phyloP scores from a whole-genome alignment of 2,888 invertebrate genomes.

The Allophyes oxyacanthae region DNA sequence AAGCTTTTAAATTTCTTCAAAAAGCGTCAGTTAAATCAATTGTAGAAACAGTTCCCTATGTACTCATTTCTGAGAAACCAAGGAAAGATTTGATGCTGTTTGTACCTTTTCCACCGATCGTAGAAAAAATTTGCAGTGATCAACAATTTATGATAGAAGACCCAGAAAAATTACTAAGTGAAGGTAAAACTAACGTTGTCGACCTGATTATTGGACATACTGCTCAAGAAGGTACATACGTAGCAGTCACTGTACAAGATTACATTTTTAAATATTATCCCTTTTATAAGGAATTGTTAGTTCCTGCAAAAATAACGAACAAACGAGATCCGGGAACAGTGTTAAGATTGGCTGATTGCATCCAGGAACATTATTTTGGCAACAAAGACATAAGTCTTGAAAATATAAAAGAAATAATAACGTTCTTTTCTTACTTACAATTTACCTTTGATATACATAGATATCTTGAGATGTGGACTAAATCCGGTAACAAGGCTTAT shows the following conservation, averaged over 20 bases:
- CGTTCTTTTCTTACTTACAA: constrained; percentile 32
- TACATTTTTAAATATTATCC: constrained; percentile 38
- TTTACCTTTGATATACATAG: constrained; percentile 47
- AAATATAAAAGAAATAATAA: constrained; percentile 41
- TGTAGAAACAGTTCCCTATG: constrained; percentile 17
- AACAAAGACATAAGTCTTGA: constrained; percentile 32
- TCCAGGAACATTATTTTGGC: constrained; percentile 54
- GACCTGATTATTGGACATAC: constrained; percentile 92
- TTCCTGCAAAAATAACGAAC: constrained; percentile 54
- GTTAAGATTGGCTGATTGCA: constrained; percentile 45
- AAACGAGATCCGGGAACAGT: constrained; percentile 30
- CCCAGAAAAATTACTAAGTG: constrained; percentile 44
- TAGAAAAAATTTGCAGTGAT: constrained; percentile 53
- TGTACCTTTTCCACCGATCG: constrained; percentile 49
- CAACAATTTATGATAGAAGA: constrained; percentile 53
- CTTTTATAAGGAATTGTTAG: constrained; percentile 43
- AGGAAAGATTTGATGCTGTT: constrained; percentile 11
- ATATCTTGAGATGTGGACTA: constrained; percentile 41
- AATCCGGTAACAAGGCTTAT: constrained; percentile 44
- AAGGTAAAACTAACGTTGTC: constrained; percentile 77
- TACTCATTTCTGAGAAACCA: constrained; percentile 18
- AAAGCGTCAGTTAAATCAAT: constrained; percentile 39
- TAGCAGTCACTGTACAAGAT: constrained; percentile 1
- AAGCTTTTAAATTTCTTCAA: constrained; percentile 62
- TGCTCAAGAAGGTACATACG: constrained; percentile 88